Base-by-base conservation (phyloP, 2,113 vertebrate genomes). In the Mustelus asterias region DNA sequence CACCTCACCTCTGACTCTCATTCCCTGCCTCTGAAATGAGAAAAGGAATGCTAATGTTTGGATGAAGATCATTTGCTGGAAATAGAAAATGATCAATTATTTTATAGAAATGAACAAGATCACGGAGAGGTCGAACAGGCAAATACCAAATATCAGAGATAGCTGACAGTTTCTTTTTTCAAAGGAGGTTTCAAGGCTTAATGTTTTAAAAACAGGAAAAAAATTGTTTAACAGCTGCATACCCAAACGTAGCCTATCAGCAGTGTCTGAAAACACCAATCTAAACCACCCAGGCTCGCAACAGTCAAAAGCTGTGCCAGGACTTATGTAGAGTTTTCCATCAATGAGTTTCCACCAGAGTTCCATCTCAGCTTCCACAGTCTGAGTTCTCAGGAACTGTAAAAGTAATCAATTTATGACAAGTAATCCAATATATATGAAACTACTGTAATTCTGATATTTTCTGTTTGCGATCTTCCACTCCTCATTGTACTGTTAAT, bases 201-300 rank as follows among this genome's bases (percentile, higher is more conserved):
- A 11, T 20, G 9, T 58, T 90, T 6, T 29, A 90, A 90, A 90
- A 60, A 26, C 9, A 54, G 26, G 0, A 2, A 58, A 90, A 29
- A 58, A 26, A 58, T 86, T 86, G 26, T 86, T 90, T 90, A 58
- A 58, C 26, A 14, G 13, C 63, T 67, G 96, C 96, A 96, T 96
- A 97, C 96, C 94, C 85, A 97, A 63, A 93, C 96, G 96, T 96
- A 97, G 96, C 29, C 96, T 96, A 54, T 96, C 48, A 94, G 60
- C 14, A 48, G 96, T 96, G 80, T 96, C 80, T 18, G 96, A 96
- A 96, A 97, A 97, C 96, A 96, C 76, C 37, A 97, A 8, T 58
- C 96, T 96, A 96, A 97, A 96, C 96, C 96, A 97, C 65, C 96
- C 96, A 85, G 96, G 96, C 96, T 97, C 96, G 29, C 96, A 95